Evolutionary conservation across 2,797 vertebrate species (phyloP).

Genomic region (Trachops cirrhosus): DNA sequence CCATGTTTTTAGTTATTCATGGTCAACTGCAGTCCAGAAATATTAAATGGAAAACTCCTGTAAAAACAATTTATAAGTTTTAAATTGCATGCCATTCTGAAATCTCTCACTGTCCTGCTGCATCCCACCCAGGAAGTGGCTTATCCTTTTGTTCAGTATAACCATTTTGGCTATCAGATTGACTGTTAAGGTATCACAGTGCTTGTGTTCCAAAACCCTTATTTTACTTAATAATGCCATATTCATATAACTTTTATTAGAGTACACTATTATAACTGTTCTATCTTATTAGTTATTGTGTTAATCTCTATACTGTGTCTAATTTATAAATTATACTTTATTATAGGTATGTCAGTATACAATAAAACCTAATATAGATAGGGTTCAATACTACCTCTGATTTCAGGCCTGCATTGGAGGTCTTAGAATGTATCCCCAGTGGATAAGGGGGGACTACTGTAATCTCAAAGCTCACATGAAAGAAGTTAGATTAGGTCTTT

Average conservation of each 20-base stretch:
- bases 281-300: neutral
- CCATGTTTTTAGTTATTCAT: neutral
- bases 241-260: neutral
- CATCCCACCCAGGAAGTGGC: neutral
- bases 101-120: neutral
- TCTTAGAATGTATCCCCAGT: neutral
- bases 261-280: neutral
- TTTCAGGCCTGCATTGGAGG: neutral
- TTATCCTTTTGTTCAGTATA: neutral
- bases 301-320: neutral
- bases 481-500: neutral
- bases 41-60: neutral
- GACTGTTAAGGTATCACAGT: neutral
- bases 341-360: neutral
- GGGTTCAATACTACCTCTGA: neutral
- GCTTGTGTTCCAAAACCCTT: neutral
- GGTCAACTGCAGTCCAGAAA: neutral
- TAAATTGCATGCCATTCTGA: neutral
- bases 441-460: neutral
- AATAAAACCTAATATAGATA: neutral
- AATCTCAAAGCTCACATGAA: constrained; percentile 20
- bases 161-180: neutral
- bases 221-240: neutral
- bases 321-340: neutral
- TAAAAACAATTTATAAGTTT: neutral